Percentiles rank a stretch among this genome's conserved stretches.
phyloP scores from a whole-genome alignment of 2,113 vertebrate species.

The Dascyllus trimaculatus region DNA sequence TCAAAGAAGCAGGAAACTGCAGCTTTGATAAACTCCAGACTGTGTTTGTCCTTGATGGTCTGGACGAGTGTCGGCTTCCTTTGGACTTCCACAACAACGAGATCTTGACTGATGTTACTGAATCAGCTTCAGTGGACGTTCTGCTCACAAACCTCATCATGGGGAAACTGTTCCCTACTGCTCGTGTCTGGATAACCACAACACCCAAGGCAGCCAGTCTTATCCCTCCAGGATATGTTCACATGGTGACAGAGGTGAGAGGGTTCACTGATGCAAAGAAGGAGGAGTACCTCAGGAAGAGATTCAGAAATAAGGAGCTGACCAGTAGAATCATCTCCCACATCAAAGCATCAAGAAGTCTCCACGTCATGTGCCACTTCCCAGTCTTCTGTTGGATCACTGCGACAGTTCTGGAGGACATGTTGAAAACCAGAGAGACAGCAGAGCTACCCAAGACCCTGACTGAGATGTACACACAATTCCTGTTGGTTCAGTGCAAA shows the following conservation, averaged over 20 bases:
- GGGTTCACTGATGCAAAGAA: constrained; percentile 25
- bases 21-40: constrained; percentile 3
- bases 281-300: constrained; percentile 3
- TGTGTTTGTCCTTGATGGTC: constrained; percentile 27
- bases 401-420: constrained; percentile 2
- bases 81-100: constrained; percentile 26
- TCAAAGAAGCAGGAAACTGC: constrained; percentile 9
- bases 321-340: constrained; percentile 3
- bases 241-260: constrained; percentile 25
- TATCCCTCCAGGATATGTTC: background rate
- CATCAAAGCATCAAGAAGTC: constrained; percentile 4
- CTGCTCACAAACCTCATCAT: constrained; percentile 46
- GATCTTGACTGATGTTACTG: background rate
- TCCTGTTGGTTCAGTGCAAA: constrained; percentile 18
- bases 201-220: background rate
- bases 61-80: constrained; percentile 10
- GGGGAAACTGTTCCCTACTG: constrained; percentile 27
- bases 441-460: constrained; percentile 30
- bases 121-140: constrained; percentile 11
- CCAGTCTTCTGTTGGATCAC: constrained; percentile 37
- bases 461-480: constrained; percentile 37
- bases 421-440: background rate
- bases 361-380: constrained; percentile 25
- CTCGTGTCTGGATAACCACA: constrained; percentile 29
- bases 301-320: background rate